Evolutionary conservation across 2,113 vertebrate species (phyloP).

Genomic region (Aptenodytes patagonicus): DNA sequence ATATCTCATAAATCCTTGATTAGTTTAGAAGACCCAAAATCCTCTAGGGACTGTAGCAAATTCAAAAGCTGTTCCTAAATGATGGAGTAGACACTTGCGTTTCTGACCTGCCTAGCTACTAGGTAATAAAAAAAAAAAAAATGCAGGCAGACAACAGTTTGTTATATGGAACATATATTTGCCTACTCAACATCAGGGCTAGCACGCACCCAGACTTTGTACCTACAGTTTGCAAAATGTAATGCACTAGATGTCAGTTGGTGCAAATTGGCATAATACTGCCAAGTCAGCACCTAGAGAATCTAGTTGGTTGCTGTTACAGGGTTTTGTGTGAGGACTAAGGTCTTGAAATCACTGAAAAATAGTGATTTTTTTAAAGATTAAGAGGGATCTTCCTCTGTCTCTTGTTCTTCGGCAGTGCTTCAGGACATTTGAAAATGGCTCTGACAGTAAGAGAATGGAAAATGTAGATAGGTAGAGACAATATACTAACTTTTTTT

Average conservation of each 20-base stretch:
- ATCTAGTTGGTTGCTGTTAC: neutral
- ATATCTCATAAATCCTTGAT: neutral
- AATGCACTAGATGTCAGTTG: neutral
- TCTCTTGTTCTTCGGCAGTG: neutral
- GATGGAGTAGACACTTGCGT: neutral
- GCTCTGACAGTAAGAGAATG: neutral
- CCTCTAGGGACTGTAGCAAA: neutral
- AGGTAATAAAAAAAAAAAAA: neutral
- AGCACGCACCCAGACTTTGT: rapidly evolving
- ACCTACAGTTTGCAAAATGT: neutral
- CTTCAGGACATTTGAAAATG: neutral
- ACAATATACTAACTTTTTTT: neutral
- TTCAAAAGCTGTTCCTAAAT: neutral
- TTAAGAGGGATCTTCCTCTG: neutral
- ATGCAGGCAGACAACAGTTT: neutral
- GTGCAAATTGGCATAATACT: neutral
- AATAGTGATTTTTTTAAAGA: neutral
- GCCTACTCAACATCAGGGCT: neutral
- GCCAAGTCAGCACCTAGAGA: neutral
- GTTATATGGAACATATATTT: neutral
- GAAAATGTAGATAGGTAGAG: neutral
- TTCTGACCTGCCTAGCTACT: neutral
- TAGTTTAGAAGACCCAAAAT: neutral
- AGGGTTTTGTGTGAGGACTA: neutral
- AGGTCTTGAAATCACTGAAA: neutral